Base-by-base conservation (phyloP, 2,113 vertebrate species). In the Alectura lathami region DNA sequence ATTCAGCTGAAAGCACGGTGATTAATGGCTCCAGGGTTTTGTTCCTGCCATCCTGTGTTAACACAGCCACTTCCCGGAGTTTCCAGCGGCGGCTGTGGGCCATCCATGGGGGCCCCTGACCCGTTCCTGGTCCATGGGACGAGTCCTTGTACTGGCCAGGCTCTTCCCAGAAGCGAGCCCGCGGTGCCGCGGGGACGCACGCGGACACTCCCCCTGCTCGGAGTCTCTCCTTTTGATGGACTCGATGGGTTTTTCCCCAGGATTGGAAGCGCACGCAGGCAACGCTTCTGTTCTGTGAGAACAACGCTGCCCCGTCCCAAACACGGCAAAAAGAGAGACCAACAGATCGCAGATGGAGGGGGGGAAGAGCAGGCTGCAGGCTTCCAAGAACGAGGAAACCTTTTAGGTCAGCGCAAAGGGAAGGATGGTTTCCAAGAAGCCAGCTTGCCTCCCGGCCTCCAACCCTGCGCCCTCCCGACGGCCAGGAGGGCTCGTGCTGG, bases 21-120 rank as follows among this genome's bases (percentile, higher is more conserved):
- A 94, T 96, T 89, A 60, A 96, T 93, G 82, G 11, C 11, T 13
- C 21, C 17, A 59, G 62, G 53, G 15, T 78, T 92, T 91, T 82
- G 83, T 94, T 78, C 85, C 72, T 72, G 93, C 87, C 77, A 91
- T 90, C 82, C 95, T 91, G 92, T 91, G 88, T 86, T 83, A 93
- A 70, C 40, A 74, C 84, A 85, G 78, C 13, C 30, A 5, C 51
- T 94, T 96, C 78, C 94, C 7, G 6, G 67, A 56, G 56, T 88
- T 89, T 56, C 34, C 70, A 64, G 60, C 2, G 3, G 27, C 38
- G 0, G 0, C n/a, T 0, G 2, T n/a, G 29, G 11, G 4, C 29
- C 11, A 6, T n/a, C 32, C 11, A 7, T 18, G 13, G 32, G 30
- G 86, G 81, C 42, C 69, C 48, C 75, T 3, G 1, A 64, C 40